Evolutionary conservation across 1,140 invertebrate genomes (phyloP).

Genomic region (Theocolax elegans): DNA sequence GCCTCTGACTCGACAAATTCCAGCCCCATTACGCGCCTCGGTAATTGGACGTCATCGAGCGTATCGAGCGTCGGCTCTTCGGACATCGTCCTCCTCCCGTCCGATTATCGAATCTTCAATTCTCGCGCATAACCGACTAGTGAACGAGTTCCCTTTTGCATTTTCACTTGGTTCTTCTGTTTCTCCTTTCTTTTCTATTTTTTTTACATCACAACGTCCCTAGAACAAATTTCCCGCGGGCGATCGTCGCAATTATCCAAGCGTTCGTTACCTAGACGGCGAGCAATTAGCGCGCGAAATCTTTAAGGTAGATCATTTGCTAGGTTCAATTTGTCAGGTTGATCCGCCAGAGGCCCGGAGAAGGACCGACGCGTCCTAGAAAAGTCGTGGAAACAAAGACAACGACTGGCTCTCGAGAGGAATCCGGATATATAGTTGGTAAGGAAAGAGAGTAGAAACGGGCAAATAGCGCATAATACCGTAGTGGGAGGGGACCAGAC

Average conservation of each 20-base stretch:
- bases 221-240: no score
- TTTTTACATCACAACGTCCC: no score
- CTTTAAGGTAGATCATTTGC: slow-evolving; percentile 56
- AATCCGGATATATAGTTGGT: no score
- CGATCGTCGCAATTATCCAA: slow-evolving; percentile 4
- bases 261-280: neutral
- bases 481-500: neutral
- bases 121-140: neutral
- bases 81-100: slow-evolving; percentile 4
- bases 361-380: slow-evolving; percentile 18
- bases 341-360: slow-evolving; percentile 47
- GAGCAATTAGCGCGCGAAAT: slow-evolving; percentile 53
- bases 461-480: slow-evolving; percentile 24
- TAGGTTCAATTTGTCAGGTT: slow-evolving; percentile 52
- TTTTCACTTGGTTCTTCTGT: no score
- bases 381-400: neutral
- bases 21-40: slow-evolving; percentile 57
- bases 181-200: neutral
- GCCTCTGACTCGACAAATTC: slow-evolving; percentile 56
- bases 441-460: neutral
- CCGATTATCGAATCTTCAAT: slow-evolving; percentile 53
- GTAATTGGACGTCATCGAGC: slow-evolving; percentile 62
- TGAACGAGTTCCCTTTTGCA: no score
- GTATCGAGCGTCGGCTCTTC: slow-evolving; percentile 51
- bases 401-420: neutral